Conservation (phyloP, 2,888 invertebrate species). For the Digitonthophagus gazella region DNA sequence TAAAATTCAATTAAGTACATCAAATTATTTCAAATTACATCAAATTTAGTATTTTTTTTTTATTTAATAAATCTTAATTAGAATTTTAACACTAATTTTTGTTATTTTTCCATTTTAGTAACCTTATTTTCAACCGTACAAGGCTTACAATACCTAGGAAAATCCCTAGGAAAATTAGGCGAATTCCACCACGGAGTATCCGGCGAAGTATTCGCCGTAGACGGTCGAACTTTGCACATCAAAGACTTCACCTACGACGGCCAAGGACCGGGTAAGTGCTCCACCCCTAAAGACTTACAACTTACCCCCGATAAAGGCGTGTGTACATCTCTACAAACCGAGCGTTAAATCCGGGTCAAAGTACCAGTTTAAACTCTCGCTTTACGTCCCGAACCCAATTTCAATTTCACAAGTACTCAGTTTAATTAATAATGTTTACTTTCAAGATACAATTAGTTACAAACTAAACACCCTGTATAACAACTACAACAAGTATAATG, state of each 20-base stretch:
- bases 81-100: conserved; percentile 4
- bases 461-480: background rate
- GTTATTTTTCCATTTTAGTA: background rate
- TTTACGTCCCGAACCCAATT: background rate
- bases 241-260: conserved; percentile 90
- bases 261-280: conserved; percentile 74
- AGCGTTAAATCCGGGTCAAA: background rate
- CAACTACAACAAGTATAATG: background rate
- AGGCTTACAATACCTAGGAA: conserved; percentile 67
- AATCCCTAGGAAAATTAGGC: conserved; percentile 73
- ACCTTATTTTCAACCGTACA: no score
- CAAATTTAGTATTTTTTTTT: no score
- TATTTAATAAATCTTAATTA: no score
- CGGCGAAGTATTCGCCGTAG: conserved; percentile 84
- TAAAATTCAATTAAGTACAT: no score
- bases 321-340: background rate
- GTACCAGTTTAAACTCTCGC: background rate
- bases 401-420: background rate
- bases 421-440: background rate
- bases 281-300: background rate
- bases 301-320: background rate
- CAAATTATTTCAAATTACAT: no score
- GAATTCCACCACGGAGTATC: conserved; percentile 81
- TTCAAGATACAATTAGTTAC: background rate
- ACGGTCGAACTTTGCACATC: conserved; percentile 81